phyloP scores from a whole-genome alignment of 1,140 invertebrate species.

The Brachionus sp. region DNA sequence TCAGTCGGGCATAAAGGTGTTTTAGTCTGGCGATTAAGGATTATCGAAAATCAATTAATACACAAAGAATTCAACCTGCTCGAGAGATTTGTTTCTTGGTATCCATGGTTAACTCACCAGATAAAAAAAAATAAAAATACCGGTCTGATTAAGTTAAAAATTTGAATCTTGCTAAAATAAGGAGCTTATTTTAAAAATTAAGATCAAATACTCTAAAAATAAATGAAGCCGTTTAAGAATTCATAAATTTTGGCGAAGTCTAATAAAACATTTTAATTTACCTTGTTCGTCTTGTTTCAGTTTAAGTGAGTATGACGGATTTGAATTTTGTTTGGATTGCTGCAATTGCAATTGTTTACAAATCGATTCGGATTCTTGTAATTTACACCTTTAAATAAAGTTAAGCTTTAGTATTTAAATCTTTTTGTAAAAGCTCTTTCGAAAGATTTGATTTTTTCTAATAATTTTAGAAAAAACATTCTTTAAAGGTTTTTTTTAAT shows the following conservation, averaged over 20 bases:
- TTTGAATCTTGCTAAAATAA: not conserved
- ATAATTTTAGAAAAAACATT: not conserved
- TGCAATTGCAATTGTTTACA: slow-evolving; percentile 38
- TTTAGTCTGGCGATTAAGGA: not conserved
- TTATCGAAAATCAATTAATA: not conserved
- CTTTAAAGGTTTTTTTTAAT: not conserved
- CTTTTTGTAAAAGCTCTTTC: not conserved
- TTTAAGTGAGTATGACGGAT: not conserved
- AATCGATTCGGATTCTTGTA: slow-evolving; percentile 37
- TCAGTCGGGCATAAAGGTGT: not conserved
- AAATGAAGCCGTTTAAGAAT: not conserved
- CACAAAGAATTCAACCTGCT: not conserved
- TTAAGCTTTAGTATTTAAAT: not conserved
- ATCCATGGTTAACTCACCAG: not conserved
- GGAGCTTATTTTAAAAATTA: not conserved
- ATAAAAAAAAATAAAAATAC: not conserved
- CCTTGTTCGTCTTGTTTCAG: slow-evolving; percentile 12
- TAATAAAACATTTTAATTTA: slow-evolving; percentile 15
- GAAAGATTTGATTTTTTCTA: slow-evolving; percentile 2
- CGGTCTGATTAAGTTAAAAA: not conserved
- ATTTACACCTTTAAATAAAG: slow-evolving; percentile 21
- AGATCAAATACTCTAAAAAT: not conserved
- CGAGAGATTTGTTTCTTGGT: not conserved
- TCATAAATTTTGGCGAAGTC: not conserved
- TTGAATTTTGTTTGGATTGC: slow-evolving; percentile 13